Percentiles rank a stretch among this genome's conserved stretches.
These are phyloP conservation scores for Bettongia penicillata DNA, from an alignment of 2,113 vertebrate genomes.

Conservation along the genomic window DNA sequence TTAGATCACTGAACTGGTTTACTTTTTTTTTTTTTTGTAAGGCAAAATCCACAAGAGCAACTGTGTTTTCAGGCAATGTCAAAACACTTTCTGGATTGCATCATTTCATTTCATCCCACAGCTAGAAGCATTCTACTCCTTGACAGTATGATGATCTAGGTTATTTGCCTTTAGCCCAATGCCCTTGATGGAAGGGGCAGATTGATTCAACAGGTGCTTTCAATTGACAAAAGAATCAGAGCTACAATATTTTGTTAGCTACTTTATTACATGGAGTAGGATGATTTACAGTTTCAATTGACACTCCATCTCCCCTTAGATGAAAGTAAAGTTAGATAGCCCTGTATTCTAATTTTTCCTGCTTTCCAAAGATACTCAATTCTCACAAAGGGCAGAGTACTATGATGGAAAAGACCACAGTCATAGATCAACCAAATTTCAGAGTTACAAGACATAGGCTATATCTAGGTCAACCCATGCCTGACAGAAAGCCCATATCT, in stretches of 20 bases:
- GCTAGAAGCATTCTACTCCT: not conserved
- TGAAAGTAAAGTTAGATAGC: not conserved
- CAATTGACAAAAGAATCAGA: not conserved
- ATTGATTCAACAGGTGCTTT: not conserved
- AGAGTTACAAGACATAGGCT: not conserved
- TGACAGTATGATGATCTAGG: not conserved
- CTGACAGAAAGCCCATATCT: not conserved
- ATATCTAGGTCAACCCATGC: not conserved
- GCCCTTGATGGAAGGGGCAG: not conserved
- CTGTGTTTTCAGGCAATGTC: not conserved
- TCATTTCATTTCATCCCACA: not conserved
- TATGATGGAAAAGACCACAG: not conserved
- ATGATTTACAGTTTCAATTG: not conserved
- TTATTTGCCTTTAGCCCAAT: not conserved
- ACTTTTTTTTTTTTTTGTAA: not conserved
- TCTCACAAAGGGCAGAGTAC: not conserved
- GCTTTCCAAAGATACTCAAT: not conserved
- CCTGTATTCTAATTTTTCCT: not conserved
- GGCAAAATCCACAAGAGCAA: not conserved
- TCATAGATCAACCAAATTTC: not conserved
- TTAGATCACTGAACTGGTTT: not conserved
- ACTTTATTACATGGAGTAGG: not conserved
- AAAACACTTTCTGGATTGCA: not conserved
- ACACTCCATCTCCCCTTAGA: not conserved
- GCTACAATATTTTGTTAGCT: not conserved